These are phyloP conservation scores for Plutomurus gul DNA, from an alignment of 1,140 invertebrate species.

Conservation along the genomic window DNA sequence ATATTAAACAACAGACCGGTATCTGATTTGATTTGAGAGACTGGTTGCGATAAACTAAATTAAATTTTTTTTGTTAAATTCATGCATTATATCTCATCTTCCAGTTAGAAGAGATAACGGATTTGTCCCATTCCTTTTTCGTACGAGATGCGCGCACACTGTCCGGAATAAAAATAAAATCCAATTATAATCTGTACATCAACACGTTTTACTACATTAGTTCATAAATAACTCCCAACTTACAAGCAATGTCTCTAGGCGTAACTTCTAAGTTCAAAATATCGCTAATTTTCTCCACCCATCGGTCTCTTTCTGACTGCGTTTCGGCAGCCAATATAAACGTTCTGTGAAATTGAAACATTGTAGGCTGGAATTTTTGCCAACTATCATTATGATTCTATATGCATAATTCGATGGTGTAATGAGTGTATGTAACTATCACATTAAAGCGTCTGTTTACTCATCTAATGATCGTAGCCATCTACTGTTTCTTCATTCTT, in stretches of 20 bases:
- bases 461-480: too few species aligned
- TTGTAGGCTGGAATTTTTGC: not conserved
- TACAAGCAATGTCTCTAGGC: conserved; percentile 77
- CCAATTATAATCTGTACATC: conserved; percentile 45
- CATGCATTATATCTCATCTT: conserved; percentile 58
- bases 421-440: too few species aligned
- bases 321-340: conserved; percentile 81
- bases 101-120: conserved; percentile 73
- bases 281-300: conserved; percentile 76
- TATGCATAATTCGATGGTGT: too few species aligned
- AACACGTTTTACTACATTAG: conserved; percentile 52
- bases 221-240: too few species aligned
- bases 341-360: conserved; percentile 59
- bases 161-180: conserved; percentile 63
- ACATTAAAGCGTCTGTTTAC: not conserved
- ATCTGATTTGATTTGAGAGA: not conserved
- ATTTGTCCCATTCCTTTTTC: conserved; percentile 71
- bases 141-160: conserved; percentile 72
- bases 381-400: too few species aligned
- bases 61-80: not conserved
- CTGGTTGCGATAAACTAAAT: not conserved
- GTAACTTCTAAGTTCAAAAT: conserved; percentile 77
- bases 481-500: too few species aligned
- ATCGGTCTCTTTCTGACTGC: conserved; percentile 75
- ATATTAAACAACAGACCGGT: conserved; percentile 1